Evolutionary conservation across 2,888 invertebrate genomes (phyloP), one percentile per base, ranked within the genome.

Genomic region (Platycheirus rosarum): DNA sequence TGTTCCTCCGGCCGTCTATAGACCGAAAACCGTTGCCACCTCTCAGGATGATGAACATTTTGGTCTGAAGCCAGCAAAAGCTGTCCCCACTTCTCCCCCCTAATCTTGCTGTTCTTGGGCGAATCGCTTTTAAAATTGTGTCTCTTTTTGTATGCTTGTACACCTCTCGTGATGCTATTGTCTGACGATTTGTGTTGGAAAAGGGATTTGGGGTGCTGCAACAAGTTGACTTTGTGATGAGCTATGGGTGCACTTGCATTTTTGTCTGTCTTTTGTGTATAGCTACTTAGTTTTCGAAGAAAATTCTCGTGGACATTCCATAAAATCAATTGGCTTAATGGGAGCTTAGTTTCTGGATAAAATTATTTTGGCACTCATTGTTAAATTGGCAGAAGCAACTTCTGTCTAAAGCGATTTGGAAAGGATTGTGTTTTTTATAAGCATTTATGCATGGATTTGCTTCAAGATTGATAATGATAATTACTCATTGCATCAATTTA

Each of bases 211-310:
- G 42, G 53, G 48, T 77, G 65, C 46, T 49, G 80, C 80, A 82
- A 82, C 80, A 76, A 63, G 80, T 82, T 76, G 80, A 73, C 76
- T 82, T 82, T 53, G 53, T 62, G 66, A 76, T 49, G 66, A 82
- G 82, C 82, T 63, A 62, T 75, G 65, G 53, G 51, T 70, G 76
- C 70, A 65, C 32, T 60, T 20, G 44, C 46, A 37, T 35, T 55
- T 32, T 14, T 8, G 32, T 6, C 35, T 35, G 20, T 20, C 66
- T 37, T 51, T 48, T 8, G n/a, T 40, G 4, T 4, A 16, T n/a
- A 11, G 8, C 29, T 32, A n/a, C n/a, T 32, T 73, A 55, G 49
- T 40, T 46, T 9, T 16, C 13, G 18, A 48, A 40, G 29, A 60
- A 35, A 46, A 37, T 16, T 55, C 48, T 62, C n/a, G 48, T 48